Conservation (phyloP, 2,113 vertebrate genomes). For the Apteryx mantelli region DNA sequence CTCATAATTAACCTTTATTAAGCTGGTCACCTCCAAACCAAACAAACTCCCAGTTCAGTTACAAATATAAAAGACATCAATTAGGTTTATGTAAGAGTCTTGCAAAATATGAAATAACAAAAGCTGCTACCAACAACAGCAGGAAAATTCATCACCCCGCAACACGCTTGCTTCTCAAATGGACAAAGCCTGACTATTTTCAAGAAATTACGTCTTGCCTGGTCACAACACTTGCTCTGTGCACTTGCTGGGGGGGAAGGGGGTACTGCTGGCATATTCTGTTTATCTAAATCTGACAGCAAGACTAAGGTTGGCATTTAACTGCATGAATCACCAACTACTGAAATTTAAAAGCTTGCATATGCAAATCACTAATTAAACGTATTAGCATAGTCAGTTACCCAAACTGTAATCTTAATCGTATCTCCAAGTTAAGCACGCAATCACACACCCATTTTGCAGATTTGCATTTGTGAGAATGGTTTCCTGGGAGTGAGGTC, state of each 20-base stretch:
- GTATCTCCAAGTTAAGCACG: not conserved
- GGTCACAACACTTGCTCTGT: not conserved
- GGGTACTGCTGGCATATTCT: not conserved
- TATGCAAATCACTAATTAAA: slow-evolving; percentile 57
- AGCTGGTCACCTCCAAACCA: not conserved
- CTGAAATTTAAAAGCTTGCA: slow-evolving; percentile 8
- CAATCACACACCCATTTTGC: slow-evolving; percentile 31
- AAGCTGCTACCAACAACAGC: not conserved
- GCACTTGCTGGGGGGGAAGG: not conserved
- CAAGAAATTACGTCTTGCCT: not conserved
- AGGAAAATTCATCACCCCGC: not conserved
- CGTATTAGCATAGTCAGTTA: slow-evolving; percentile 53
- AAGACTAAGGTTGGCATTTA: not conserved
- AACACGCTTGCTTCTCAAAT: not conserved
- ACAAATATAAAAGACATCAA: not conserved
- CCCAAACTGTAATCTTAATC: slow-evolving; percentile 22
- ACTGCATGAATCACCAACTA: not conserved
- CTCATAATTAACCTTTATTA: not conserved
- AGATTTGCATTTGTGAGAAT: not conserved
- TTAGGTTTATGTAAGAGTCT: not conserved
- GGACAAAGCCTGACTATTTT: not conserved
- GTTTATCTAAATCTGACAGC: not conserved
- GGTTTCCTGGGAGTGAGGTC: not conserved
- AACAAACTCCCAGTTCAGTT: not conserved
- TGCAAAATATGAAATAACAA: not conserved